Base-by-base conservation (phyloP, 2,888 invertebrate species). In the Aporophyla nigra region DNA sequence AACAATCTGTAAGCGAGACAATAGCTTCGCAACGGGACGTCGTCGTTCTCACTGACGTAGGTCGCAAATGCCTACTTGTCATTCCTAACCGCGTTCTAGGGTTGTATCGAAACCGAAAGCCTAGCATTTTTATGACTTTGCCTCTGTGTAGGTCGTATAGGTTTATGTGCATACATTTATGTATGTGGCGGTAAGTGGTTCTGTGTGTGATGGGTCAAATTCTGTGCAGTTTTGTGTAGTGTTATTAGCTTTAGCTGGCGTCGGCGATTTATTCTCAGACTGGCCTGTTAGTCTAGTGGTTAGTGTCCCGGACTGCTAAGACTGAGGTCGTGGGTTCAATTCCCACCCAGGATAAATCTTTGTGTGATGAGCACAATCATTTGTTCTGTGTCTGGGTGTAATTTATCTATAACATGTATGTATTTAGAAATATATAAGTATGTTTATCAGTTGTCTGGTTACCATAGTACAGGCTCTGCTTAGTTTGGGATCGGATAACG, bases 11-110 rank as follows among this genome's bases (percentile, higher is more conserved):
- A 67, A 84, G 68, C 70, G 68, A 71, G 59, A 86, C 86, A 86
- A 87, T 81, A 79, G 76, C 73, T 68, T 78, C 78, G 49, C 80
- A 76, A 66, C 75, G 76, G 76, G 82, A 80, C 40, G 63, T 75
- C 40, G 63, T 75, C 74, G 74, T 73, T 74, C 74, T 73, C 72
- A 71, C 68, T 80, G 80, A 82, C 86, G 80, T 72, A 84, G 77
- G 82, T 87, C 63, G 53, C 80, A 70, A 84, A 76, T 77, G 72
- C 67, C 85, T 86, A 84, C 87, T 87, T 86, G 79, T 85, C 79
- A 85, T 85, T 84, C 74, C 72, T 84, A 80, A 80, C 76, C 77
- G 62, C 85, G 74, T 81, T 46, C 73, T 83, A 83, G 83, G 83
- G 83, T 81, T 83, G 83, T 69, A 74, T 71, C 72, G 76, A 73